Base-by-base conservation (phyloP, 1,140 invertebrate genomes). In the Lepidurus apus region DNA sequence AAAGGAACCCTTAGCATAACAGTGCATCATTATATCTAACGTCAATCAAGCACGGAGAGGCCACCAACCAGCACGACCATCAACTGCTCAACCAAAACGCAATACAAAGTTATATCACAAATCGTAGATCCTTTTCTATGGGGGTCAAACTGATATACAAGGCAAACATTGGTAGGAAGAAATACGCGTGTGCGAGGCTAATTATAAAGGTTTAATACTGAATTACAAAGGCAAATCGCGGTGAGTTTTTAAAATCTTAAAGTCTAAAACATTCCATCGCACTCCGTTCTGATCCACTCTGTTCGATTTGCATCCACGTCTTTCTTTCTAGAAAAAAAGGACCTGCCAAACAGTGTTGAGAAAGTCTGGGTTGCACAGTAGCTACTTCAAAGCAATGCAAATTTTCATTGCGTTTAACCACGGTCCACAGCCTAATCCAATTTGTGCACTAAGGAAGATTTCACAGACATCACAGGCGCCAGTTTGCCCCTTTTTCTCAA, bases 101-200 rank as follows among this genome's bases (percentile, higher is more conserved):
- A 21, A n/a, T 65, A 65, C 53, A 65, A 65, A n/a, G 53, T 65
- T 65, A 65, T 65, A 65, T 65, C 53, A 65, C 53, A 65, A 65
- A 4, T 65, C 53, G 53, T 65, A 65, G 53, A 65, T 65, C 13
- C 53, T 65, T 65, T 65, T 17, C 53, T 21, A 21, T 65, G 21
- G 9, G 21, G 17, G 21, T 7, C 6, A 65, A 9, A 65, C 7
- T 11, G 53, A 65, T 21, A 65, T 65, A 65, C 13, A 65, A 65
- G 17, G 6, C 17, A 65, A 65, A 65, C 17, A 65, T 13, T 65
- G 53, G 53, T n/a, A 65, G 53, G 53, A 65, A 65, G 17, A 17
- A 65, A 65, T 34, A 34, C 34, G 34, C 34, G 53, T 65, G 13
- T 65, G 53, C 53, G 53, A 65, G 53, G 53, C 53, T 65, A 65